Evolutionary conservation across 1,140 invertebrate genomes (phyloP).

Genomic region (Halictus rubicundus): DNA sequence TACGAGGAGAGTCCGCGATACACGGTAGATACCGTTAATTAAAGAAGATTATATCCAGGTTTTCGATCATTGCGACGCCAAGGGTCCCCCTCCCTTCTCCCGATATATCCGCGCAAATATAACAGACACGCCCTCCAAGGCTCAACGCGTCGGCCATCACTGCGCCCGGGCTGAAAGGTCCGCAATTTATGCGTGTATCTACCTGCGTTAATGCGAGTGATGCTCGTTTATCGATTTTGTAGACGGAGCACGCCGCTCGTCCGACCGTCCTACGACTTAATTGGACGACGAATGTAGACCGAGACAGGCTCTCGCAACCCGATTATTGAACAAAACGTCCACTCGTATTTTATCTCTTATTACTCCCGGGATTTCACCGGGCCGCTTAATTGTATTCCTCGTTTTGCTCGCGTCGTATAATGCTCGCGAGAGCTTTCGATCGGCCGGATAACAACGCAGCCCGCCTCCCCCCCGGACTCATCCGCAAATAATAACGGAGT

Average conservation of each 20-base stretch:
- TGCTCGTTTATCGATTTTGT: conserved; percentile 11
- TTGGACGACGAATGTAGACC: conserved; percentile 8
- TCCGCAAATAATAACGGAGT: no score
- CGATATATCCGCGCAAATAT: conserved; percentile 14
- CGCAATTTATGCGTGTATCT: conserved; percentile 27
- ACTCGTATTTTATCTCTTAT: background rate
- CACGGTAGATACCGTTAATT: conserved; percentile 45
- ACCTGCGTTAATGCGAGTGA: background rate
- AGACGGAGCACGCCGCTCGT: background rate
- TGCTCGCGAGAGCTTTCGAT: background rate
- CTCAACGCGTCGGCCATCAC: conserved; percentile 4
- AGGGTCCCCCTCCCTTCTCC: background rate
- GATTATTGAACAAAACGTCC: background rate
- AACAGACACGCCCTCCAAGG: conserved; percentile 34
- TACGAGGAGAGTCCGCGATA: conserved; percentile 36
- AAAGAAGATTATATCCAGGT: conserved; percentile 49
- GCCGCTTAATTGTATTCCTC: background rate
- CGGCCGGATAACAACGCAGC: background rate
- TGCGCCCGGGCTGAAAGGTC: conserved; percentile 1
- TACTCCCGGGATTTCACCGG: background rate
- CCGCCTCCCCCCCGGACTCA: no score
- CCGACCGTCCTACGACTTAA: conserved; percentile 11
- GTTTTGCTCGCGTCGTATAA: background rate
- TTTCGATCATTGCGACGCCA: conserved; percentile 36
- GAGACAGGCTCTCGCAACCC: background rate